Evolutionary conservation across 1,140 invertebrate genomes (phyloP).

Genomic region (Drosophila sucinea): DNA sequence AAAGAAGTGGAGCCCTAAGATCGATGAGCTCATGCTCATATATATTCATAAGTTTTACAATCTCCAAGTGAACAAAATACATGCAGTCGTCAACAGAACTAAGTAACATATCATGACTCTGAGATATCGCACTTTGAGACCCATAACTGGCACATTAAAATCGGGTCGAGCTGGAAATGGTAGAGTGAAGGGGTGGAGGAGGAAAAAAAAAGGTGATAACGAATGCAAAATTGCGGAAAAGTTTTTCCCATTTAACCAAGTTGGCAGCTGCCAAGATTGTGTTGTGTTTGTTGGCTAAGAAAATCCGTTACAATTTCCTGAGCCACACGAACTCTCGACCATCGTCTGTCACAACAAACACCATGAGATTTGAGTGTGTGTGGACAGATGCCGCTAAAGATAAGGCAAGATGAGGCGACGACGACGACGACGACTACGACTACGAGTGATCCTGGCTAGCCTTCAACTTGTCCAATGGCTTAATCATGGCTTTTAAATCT

Average conservation of each 20-base stretch:
- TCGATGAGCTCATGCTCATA: constrained; percentile 38
- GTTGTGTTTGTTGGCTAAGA: constrained; percentile 2
- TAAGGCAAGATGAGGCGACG: constrained; percentile 21
- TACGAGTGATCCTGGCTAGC: constrained; percentile 16
- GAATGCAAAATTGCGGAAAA: constrained; percentile 72
- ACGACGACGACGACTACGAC: constrained; percentile 18
- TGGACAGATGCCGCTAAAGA: constrained; percentile 20
- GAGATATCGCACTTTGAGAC: constrained; percentile 59
- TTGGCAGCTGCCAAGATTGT: constrained; percentile 41
- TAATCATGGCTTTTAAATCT: constrained; percentile 46
- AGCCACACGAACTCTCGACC: constrained; percentile 19
- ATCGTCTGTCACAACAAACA: constrained; percentile 60
- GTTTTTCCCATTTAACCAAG: constrained; percentile 36
- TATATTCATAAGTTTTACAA: constrained; percentile 6
- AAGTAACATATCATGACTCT: constrained; percentile 49
- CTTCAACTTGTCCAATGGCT: constrained; percentile 55
- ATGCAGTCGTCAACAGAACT: background rate
- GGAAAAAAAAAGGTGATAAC: constrained; percentile 65
- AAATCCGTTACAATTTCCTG: constrained; percentile 62
- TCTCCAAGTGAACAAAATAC: constrained; percentile 2
- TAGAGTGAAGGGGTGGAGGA: background rate
- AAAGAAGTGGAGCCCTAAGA: background rate
- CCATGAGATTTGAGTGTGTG: constrained; percentile 17
- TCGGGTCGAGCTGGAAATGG: constrained; percentile 24
- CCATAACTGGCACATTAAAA: constrained; percentile 65